Conservation (phyloP, 2,113 vertebrate species). For the Meleagris gallopavo region DNA sequence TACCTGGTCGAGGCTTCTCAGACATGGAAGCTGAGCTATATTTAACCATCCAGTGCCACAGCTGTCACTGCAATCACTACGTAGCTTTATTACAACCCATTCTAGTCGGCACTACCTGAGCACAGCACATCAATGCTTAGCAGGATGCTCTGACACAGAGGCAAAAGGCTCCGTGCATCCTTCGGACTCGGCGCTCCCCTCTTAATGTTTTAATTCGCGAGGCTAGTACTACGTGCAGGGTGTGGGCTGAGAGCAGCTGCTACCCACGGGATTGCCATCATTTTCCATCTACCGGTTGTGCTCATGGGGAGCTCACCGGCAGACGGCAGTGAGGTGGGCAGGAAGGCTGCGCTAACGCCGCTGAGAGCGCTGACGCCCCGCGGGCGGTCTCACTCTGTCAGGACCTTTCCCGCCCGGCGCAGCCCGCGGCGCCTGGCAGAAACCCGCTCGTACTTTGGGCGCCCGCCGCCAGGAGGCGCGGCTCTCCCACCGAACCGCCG, state of each 20-base stretch:
- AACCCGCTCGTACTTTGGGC: rapidly evolving
- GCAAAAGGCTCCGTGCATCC: neutral
- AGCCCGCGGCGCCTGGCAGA: no score
- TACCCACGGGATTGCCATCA: neutral
- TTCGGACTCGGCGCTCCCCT: neutral
- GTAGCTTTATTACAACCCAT: neutral
- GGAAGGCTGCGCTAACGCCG: no score
- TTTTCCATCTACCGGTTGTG: neutral
- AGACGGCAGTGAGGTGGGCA: neutral
- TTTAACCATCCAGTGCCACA: neutral
- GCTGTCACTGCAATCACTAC: neutral
- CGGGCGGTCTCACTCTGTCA: no score
- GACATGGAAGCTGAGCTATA: neutral
- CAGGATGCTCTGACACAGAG: neutral
- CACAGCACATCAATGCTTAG: neutral
- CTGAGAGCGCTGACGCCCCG: no score
- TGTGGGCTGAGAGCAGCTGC: neutral
- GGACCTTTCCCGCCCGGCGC: no score
- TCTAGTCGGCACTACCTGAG: neutral
- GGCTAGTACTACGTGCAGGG: neutral
- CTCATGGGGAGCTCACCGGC: neutral
- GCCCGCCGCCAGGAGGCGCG: neutral
- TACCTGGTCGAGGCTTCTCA: neutral
- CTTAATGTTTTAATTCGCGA: neutral
- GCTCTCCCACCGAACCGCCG: neutral